These are phyloP conservation scores for Leptoclinus maculatus DNA, from an alignment of 2,797 vertebrate species.

Conservation along the genomic window DNA sequence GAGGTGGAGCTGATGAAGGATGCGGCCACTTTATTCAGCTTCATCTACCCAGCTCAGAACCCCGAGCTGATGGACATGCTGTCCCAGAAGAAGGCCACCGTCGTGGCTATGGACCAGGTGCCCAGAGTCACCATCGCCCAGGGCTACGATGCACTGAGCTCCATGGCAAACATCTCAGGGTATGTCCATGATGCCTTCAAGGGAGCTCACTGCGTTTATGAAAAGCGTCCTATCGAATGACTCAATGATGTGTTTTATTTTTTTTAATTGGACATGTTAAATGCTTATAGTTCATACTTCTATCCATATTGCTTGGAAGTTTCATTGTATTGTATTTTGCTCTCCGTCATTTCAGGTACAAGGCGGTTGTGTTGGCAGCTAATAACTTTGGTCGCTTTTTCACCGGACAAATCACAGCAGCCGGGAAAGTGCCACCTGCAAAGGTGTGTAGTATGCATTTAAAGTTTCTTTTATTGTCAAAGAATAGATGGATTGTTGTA, in stretches of 20 bases:
- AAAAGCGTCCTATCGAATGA: not conserved
- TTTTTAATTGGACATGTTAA: not conserved
- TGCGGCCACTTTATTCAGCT: slow-evolving; percentile 82
- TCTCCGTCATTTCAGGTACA: slow-evolving; percentile 87
- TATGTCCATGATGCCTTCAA: slow-evolving; percentile 40
- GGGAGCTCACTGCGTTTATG: not conserved
- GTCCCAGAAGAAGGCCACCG: slow-evolving; percentile 81
- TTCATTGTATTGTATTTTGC: not conserved
- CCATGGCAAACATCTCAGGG: slow-evolving; percentile 88
- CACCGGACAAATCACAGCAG: slow-evolving; percentile 85
- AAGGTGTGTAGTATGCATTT: slow-evolving; percentile 70
- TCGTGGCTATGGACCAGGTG: slow-evolving; percentile 89
- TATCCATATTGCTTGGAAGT: not conserved
- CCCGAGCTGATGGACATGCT: slow-evolving; percentile 83
- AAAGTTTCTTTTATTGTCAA: not conserved
- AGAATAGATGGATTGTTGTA: not conserved
- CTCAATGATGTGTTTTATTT: not conserved
- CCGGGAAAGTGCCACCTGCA: slow-evolving; percentile 85
- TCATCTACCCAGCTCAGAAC: slow-evolving; percentile 88
- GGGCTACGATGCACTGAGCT: slow-evolving; percentile 87
- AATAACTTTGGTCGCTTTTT: slow-evolving; percentile 91
- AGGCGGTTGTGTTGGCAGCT: slow-evolving; percentile 95
- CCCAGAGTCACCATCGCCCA: slow-evolving; percentile 89
- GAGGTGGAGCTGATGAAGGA: slow-evolving; percentile 86
- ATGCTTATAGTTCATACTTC: not conserved